Percentiles rank a stretch among this genome's conserved stretches.
phyloP scores from a whole-genome alignment of 2,888 invertebrate genomes.

The Glaucopsyche alexis region DNA sequence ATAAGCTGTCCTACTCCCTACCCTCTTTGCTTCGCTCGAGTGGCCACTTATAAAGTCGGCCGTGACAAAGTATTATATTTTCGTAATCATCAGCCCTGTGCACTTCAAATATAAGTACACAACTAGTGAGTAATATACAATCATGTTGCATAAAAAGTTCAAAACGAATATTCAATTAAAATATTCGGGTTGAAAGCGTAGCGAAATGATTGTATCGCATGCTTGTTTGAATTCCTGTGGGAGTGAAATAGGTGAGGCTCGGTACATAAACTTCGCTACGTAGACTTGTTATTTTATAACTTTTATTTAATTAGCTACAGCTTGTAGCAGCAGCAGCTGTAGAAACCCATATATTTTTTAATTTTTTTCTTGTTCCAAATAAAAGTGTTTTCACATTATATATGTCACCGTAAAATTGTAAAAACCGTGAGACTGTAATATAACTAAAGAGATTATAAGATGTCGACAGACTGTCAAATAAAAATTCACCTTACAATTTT shows the following conservation, averaged over 20 bases:
- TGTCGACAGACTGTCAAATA: too few species aligned
- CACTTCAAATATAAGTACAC: neutral
- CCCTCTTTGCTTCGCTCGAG: conserved; percentile 20
- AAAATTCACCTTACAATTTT: too few species aligned
- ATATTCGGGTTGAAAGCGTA: conserved; percentile 12
- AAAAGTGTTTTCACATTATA: too few species aligned
- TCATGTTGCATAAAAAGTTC: neutral
- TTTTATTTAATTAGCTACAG: neutral
- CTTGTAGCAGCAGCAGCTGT: too few species aligned
- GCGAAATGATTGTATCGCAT: conserved; percentile 13
- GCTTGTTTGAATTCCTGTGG: conserved; percentile 9
- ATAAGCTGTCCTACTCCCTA: neutral
- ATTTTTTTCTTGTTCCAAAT: too few species aligned
- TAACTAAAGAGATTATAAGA: too few species aligned
- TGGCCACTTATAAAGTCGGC: conserved; percentile 2
- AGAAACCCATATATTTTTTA: too few species aligned
- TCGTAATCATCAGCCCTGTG: neutral
- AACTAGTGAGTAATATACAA: neutral
- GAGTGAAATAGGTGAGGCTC: neutral
- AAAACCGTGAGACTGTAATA: too few species aligned
- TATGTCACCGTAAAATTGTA: too few species aligned
- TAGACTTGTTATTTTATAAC: neutral
- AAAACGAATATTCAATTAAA: neutral
- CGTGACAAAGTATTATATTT: conserved; percentile 18
- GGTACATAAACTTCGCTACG: neutral